Evolutionary conservation across 2,113 vertebrate genomes (phyloP).

Genomic region (Synchiropus splendidus): DNA sequence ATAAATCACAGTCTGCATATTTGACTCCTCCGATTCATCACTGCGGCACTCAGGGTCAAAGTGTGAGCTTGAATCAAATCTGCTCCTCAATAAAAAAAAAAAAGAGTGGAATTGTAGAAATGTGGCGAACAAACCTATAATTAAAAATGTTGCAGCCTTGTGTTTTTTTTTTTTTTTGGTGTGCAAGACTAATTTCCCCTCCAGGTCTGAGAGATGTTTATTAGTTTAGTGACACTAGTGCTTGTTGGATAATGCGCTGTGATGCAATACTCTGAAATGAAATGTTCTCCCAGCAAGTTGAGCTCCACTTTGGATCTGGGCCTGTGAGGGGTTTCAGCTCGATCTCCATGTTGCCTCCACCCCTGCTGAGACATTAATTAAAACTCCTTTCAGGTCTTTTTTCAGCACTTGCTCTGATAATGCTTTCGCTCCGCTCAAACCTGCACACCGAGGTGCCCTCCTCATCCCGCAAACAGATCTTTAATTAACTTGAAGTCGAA

Average conservation of each 20-base stretch:
- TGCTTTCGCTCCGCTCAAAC: slow-evolving; percentile 40
- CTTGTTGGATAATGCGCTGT: slow-evolving; percentile 65
- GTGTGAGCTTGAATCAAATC: slow-evolving; percentile 13
- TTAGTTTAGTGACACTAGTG: slow-evolving; percentile 66
- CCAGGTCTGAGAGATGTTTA: slow-evolving; percentile 61
- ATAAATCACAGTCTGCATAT: slow-evolving; percentile 65
- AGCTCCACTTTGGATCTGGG: slow-evolving; percentile 52
- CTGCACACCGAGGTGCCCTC: slow-evolving; percentile 42
- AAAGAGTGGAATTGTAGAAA: too few species aligned
- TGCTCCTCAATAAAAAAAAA: too few species aligned
- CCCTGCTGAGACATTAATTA: slow-evolving; percentile 69
- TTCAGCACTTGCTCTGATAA: slow-evolving; percentile 47
- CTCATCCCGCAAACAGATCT: slow-evolving; percentile 42
- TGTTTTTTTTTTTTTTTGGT: slow-evolving; percentile 9
- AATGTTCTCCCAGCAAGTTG: slow-evolving; percentile 42
- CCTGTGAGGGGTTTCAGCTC: slow-evolving; percentile 49
- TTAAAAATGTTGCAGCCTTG: not conserved
- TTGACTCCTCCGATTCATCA: slow-evolving; percentile 65
- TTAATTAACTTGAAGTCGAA: slow-evolving; percentile 59
- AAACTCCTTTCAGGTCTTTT: slow-evolving; percentile 49
- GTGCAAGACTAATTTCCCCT: slow-evolving; percentile 62
- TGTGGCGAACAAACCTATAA: too few species aligned
- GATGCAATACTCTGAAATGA: slow-evolving; percentile 67
- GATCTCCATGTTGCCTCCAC: slow-evolving; percentile 33
- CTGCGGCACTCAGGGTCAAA: slow-evolving; percentile 40